phyloP scores from a whole-genome alignment of 35 echinoderm and acorn worm species.

The Hemicentrotus pulcherrimus region DNA sequence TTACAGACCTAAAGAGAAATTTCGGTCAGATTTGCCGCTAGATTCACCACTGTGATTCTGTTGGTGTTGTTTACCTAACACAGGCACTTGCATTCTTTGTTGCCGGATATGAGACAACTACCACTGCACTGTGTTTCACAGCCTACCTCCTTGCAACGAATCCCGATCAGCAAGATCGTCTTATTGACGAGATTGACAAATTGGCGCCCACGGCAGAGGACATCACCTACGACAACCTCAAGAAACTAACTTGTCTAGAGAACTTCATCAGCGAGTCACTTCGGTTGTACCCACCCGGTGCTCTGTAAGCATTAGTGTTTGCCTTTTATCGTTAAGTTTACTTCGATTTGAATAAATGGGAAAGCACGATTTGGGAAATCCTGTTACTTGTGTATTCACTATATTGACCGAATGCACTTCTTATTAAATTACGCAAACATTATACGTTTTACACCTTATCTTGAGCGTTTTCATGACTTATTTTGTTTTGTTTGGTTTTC shows the following conservation, averaged over 20 bases:
- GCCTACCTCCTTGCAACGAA: slow-evolving; percentile 62
- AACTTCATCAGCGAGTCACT: slow-evolving; percentile 54
- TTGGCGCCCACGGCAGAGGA: slow-evolving; percentile 44
- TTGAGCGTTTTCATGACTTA: too few relatives aligned
- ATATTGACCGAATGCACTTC: too few relatives aligned
- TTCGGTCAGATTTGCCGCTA: not conserved
- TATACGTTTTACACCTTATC: too few relatives aligned
- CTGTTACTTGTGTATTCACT: too few relatives aligned
- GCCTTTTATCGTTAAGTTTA: too few relatives aligned
- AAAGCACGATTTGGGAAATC: too few relatives aligned
- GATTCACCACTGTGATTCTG: not conserved
- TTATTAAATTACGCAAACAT: too few relatives aligned
- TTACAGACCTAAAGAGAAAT: not conserved
- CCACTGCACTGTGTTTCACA: slow-evolving; percentile 23
- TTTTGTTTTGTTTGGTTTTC: too few relatives aligned
- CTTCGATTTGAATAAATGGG: too few relatives aligned
- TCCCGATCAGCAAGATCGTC: slow-evolving; percentile 61
- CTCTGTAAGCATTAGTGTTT: not conserved
- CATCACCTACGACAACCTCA: slow-evolving; percentile 49
- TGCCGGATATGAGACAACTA: slow-evolving; percentile 71
- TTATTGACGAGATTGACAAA: slow-evolving; percentile 59
- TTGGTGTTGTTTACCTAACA: not conserved
- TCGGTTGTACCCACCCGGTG: slow-evolving; percentile 58
- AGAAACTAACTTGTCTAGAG: slow-evolving; percentile 50
- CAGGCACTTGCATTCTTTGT: slow-evolving; percentile 61